A percentile compares a stretch with the other conserved stretches of the same genome.
Evolutionary conservation across 1,140 invertebrate genomes (phyloP).

Genomic region (Acyrthosiphon pisum): DNA sequence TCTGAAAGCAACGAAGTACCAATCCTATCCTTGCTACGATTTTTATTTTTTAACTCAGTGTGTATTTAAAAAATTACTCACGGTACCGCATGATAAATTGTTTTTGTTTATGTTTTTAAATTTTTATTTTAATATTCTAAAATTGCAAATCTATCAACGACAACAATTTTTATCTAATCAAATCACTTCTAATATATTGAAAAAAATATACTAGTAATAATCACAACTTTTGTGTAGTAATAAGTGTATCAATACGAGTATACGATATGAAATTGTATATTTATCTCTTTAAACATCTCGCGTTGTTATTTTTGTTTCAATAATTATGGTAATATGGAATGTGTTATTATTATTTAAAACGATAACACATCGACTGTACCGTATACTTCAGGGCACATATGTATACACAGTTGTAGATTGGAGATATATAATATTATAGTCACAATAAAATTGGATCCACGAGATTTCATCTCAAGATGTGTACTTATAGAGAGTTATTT

Average conservation of each 20-base stretch:
- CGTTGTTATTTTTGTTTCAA: constrained; percentile 26
- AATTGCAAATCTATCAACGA: background rate
- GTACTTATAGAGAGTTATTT: constrained; percentile 12
- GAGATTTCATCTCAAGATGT: background rate
- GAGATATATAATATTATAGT: background rate
- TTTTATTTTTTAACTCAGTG: background rate
- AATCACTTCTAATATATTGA: background rate
- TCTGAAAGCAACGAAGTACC: background rate
- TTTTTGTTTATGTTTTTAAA: background rate
- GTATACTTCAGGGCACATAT: background rate
- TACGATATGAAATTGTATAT: background rate
- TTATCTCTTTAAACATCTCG: constrained; percentile 3
- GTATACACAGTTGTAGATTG: background rate
- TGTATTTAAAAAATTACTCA: background rate
- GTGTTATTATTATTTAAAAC: constrained; percentile 16
- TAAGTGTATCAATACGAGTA: background rate
- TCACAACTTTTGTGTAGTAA: background rate
- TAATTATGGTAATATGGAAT: constrained; percentile 20
- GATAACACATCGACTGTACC: background rate
- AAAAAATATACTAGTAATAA: background rate
- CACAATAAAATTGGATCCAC: constrained; percentile 39
- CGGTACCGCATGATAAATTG: too few species aligned
- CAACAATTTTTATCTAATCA: background rate
- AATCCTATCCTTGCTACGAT: background rate
- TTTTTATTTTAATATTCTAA: background rate